A percentile compares a stretch with the other conserved stretches of the same genome.
These are phyloP conservation scores for Hormaphis cornu DNA, from an alignment of 1,140 invertebrate species.

Conservation along the genomic window DNA sequence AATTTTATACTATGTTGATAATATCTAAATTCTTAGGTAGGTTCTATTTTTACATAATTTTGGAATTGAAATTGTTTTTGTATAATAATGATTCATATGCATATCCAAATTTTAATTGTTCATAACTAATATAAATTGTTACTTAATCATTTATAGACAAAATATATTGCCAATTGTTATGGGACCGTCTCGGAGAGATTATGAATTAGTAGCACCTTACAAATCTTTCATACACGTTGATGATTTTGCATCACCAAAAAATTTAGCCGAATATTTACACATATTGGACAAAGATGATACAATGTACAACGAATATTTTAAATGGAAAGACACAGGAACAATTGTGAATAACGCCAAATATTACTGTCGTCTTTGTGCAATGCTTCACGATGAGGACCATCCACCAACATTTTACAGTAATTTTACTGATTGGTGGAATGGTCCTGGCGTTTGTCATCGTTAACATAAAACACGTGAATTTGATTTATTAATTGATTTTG, in stretches of 20 bases:
- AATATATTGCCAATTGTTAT: conserved; percentile 90
- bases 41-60: no score
- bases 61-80: no score
- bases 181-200: conserved; percentile 85
- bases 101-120: no score
- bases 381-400: conserved; percentile 63
- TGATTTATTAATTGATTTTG: no score
- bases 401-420: conserved; percentile 61
- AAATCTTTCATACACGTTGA: conserved; percentile 89
- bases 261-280: conserved; percentile 76
- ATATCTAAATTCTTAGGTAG: no score
- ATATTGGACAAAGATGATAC: conserved; percentile 76
- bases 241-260: conserved; percentile 76
- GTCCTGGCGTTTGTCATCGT: conserved; percentile 52
- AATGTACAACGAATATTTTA: conserved; percentile 86
- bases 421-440: conserved; percentile 80
- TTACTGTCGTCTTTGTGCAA: conserved; percentile 89
- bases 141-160: conserved; percentile 50
- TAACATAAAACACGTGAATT: no score
- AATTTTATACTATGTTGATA: no score
- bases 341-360: conserved; percentile 85
- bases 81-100: no score
- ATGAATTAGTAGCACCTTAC: conserved; percentile 73
- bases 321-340: conserved; percentile 80
- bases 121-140: no score